phyloP scores from a whole-genome alignment of 1,140 invertebrate genomes.

The Spodoptera frugiperda region DNA sequence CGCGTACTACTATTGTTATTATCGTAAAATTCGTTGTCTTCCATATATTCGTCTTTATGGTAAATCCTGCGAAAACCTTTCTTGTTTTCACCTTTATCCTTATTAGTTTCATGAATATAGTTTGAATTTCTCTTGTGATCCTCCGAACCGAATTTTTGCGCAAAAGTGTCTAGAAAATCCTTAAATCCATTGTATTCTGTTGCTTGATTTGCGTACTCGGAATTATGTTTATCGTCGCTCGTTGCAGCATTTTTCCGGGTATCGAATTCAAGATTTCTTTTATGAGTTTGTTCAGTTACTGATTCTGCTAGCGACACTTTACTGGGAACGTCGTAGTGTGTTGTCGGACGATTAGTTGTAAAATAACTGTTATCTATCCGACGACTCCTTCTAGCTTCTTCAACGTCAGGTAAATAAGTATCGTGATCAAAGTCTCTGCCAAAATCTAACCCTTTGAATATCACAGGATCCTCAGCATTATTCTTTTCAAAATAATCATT shows the following conservation, averaged over 20 bases:
- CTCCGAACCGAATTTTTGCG: constrained; percentile 72
- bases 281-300: constrained; percentile 50
- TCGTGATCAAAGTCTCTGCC: constrained; percentile 68
- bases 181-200: constrained; percentile 67
- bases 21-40: constrained; percentile 90
- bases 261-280: constrained; percentile 56
- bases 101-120: constrained; percentile 59
- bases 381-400: constrained; percentile 5
- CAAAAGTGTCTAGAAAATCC: constrained; percentile 72
- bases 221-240: constrained; percentile 47
- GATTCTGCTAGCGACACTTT: constrained; percentile 48
- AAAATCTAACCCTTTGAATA: constrained; percentile 69
- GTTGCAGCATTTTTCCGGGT: constrained; percentile 53
- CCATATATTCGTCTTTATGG: constrained; percentile 91
- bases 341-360: background rate
- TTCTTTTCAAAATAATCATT: constrained; percentile 75
- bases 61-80: constrained; percentile 89
- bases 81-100: constrained; percentile 88
- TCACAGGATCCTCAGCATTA: constrained; percentile 67
- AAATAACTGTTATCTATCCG: constrained; percentile 5
- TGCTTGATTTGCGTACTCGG: constrained; percentile 51
- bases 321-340: background rate
- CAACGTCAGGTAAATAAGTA: background rate
- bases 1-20: constrained; percentile 74
- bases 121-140: constrained; percentile 64